phyloP scores from a whole-genome alignment of 2,888 invertebrate species.

The Thecocarcelia acutangulata region DNA sequence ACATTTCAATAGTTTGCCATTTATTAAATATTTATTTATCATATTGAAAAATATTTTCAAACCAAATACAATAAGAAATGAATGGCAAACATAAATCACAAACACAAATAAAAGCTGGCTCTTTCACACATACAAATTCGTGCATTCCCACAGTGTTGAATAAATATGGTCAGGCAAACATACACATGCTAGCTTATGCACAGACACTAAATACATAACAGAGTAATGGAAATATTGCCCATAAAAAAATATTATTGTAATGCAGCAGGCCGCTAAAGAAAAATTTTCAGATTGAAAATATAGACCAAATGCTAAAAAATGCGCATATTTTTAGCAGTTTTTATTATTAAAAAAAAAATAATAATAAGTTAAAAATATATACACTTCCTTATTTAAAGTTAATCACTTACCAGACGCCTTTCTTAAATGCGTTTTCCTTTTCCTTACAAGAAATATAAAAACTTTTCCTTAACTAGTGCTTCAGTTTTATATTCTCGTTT shows the following conservation, averaged over 20 bases:
- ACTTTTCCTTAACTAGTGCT: too few relatives aligned
- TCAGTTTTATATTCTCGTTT: too few relatives aligned
- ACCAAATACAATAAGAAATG: conserved; percentile 41
- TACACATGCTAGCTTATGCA: background rate
- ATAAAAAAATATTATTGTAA: conserved; percentile 24
- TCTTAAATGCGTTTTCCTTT: too few relatives aligned
- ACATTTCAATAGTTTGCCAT: conserved; percentile 50
- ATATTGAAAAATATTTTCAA: conserved; percentile 48
- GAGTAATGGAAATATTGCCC: conserved; percentile 33
- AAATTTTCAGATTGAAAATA: background rate
- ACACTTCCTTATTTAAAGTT: too few relatives aligned
- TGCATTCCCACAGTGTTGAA: conserved; percentile 29
- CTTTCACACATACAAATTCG: background rate
- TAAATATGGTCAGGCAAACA: conserved; percentile 2
- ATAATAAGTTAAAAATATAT: background rate
- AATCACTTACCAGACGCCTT: too few relatives aligned
- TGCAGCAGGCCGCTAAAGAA: background rate
- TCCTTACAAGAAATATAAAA: too few relatives aligned
- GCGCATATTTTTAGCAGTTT: too few relatives aligned
- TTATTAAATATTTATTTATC: conserved; percentile 58
- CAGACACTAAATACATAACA: conserved; percentile 9
- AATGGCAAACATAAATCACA: conserved; percentile 50
- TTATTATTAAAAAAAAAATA: background rate
- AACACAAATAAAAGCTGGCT: conserved; percentile 24
- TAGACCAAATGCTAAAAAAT: too few relatives aligned